Conservation (phyloP, 1,140 invertebrate genomes). For the Rhagoletis pomonella region DNA sequence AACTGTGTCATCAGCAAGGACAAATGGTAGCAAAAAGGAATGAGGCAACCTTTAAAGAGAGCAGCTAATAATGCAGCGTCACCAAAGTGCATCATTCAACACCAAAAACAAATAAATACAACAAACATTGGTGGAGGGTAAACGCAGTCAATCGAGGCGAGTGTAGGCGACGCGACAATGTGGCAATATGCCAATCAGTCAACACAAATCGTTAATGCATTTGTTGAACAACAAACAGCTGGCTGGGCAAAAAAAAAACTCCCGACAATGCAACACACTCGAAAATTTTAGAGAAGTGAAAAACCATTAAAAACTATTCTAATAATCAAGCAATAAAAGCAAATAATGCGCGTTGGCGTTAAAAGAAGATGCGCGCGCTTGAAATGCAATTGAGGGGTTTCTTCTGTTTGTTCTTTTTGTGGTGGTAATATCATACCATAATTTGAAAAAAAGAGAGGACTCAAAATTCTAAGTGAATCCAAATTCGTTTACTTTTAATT, state of each 20-base stretch:
- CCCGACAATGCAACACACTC: background rate
- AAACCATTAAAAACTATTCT: constrained; percentile 29
- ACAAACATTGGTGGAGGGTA: background rate
- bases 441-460: no score
- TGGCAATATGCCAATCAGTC: constrained; percentile 28
- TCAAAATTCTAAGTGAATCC: background rate
- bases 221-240: constrained; percentile 37
- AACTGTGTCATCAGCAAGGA: background rate
- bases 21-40: background rate
- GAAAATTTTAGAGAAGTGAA: constrained; percentile 40
- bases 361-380: background rate
- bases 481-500: background rate
- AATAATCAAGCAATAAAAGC: constrained; percentile 22
- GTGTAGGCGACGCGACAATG: background rate
- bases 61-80: constrained; percentile 29
- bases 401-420: background rate
- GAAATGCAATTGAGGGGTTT: background rate
- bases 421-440: constrained; percentile 14
- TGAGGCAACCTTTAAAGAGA: background rate
- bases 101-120: constrained; percentile 21
- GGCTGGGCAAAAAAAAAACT: background rate
- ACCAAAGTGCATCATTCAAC: constrained; percentile 47
- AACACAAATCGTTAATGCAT: constrained; percentile 39
- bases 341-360: background rate
- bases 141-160: background rate